phyloP scores from a whole-genome alignment of 2,888 invertebrate species.

The Balanococcus diminutus region DNA sequence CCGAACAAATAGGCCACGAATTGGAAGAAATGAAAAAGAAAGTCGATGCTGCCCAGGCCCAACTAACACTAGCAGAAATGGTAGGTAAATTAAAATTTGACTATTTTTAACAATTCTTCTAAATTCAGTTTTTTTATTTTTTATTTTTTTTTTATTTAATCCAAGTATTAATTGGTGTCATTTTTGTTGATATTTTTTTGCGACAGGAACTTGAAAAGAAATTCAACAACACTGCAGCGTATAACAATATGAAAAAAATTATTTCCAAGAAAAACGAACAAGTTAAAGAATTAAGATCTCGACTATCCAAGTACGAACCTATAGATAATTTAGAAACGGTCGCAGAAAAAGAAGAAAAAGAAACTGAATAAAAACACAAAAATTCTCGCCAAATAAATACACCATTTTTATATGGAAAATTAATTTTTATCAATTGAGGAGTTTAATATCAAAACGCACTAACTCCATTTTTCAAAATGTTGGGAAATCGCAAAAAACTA shows the following conservation, averaged over 20 bases:
- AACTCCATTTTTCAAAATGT: too few relatives aligned
- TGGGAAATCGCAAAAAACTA: too few relatives aligned
- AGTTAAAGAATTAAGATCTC: constrained; percentile 62
- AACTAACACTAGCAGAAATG: constrained; percentile 65
- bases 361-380: not conserved
- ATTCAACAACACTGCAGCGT: constrained; percentile 66
- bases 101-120: not conserved
- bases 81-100: constrained; percentile 57
- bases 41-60: constrained; percentile 63
- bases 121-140: not conserved
- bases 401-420: too few relatives aligned
- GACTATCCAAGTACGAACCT: constrained; percentile 58
- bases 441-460: too few relatives aligned
- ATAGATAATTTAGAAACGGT: constrained; percentile 43
- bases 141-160: constrained; percentile 26
- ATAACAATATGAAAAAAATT: constrained; percentile 67
- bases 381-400: too few relatives aligned
- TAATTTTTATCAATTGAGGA: too few relatives aligned
- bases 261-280: constrained; percentile 66
- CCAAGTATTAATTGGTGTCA: not conserved
- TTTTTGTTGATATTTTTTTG: not conserved
- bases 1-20: constrained; percentile 58
- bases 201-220: constrained; percentile 66
- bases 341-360: not conserved
- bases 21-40: constrained; percentile 59